Percentiles rank a stretch among this genome's conserved stretches.
These are phyloP conservation scores for Orestias chungarensis DNA, from an alignment of 2,797 vertebrate genomes.

Conservation along the genomic window DNA sequence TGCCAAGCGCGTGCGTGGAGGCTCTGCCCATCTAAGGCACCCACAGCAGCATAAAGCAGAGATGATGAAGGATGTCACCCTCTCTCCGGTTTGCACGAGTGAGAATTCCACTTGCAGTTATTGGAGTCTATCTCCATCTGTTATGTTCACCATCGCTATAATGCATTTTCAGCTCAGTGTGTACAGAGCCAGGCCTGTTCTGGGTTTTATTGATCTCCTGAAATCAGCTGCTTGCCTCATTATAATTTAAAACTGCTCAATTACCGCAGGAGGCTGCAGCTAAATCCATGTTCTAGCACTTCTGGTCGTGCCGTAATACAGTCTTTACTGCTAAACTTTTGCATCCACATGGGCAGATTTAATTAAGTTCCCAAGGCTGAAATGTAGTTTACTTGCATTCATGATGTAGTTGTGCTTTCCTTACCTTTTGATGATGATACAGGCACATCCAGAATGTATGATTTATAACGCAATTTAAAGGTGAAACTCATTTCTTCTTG, in stretches of 20 bases:
- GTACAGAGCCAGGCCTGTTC: constrained; percentile 11
- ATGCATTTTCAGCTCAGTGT: constrained; percentile 37
- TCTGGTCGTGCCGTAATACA: not conserved
- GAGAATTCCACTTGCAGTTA: constrained; percentile 47
- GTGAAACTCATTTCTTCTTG: not conserved
- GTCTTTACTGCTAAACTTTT: constrained; percentile 16
- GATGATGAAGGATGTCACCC: constrained; percentile 73
- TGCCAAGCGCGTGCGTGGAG: constrained; percentile 40
- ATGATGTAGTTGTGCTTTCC: constrained; percentile 1
- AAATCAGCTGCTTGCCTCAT: constrained; percentile 34
- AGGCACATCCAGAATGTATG: not conserved
- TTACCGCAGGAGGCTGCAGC: constrained; percentile 12
- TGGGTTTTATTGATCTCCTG: constrained; percentile 43
- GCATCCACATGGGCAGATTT: constrained; percentile 26
- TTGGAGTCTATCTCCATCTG: constrained; percentile 75
- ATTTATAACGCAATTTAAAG: not conserved
- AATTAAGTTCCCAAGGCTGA: constrained; percentile 17
- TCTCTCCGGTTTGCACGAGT: constrained; percentile 61
- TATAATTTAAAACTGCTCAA: constrained; percentile 32
- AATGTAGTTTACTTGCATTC: constrained; percentile 9
- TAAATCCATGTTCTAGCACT: constrained; percentile 2
- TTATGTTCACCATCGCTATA: constrained; percentile 44
- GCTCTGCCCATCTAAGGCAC: constrained; percentile 42
- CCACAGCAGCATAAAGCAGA: constrained; percentile 66
- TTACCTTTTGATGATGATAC: not conserved